Percentiles rank a stretch among this genome's conserved stretches.
phyloP scores from a whole-genome alignment of 2,888 invertebrate species.

The Frankliniella fusca region DNA sequence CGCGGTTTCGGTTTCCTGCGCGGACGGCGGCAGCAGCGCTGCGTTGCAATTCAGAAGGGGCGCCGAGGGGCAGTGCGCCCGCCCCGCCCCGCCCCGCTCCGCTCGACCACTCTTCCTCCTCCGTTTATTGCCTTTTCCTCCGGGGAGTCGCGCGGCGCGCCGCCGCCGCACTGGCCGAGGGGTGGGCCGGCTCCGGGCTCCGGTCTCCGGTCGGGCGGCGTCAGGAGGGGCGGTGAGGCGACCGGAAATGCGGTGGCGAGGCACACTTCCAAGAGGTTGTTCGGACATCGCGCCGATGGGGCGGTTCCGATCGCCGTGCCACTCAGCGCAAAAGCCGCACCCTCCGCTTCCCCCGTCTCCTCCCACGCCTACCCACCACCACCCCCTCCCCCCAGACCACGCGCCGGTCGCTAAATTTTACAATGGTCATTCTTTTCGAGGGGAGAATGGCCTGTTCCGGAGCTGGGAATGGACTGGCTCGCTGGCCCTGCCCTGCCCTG shows the following conservation, averaged over 20 bases:
- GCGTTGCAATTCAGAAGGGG: neutral
- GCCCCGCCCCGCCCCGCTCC: neutral
- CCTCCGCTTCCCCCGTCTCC: neutral
- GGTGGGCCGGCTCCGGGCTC: neutral
- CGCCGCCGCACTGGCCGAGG: neutral
- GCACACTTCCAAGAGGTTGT: conserved; percentile 19
- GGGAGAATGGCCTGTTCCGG: conserved; percentile 19
- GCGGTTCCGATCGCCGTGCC: conserved; percentile 4
- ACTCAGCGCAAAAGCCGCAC: neutral
- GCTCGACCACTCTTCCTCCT: neutral
- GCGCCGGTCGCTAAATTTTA: conserved; percentile 11
- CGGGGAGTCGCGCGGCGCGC: neutral
- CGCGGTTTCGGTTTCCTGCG: conserved; percentile 17
- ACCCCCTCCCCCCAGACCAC: neutral
- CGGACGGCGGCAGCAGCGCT: neutral
- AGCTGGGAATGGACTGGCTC: neutral
- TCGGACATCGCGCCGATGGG: conserved; percentile 8
- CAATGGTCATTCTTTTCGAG: conserved; percentile 24
- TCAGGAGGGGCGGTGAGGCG: neutral
- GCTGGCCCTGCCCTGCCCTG: neutral
- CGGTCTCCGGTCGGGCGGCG: neutral
- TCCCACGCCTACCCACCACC: neutral
- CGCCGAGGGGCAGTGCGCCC: neutral
- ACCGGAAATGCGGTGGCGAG: conserved; percentile 17
- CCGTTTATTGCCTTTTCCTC: conserved; percentile 20